Evolutionary conservation across 2,113 vertebrate genomes (phyloP).

Genomic region (Eleginops maclovinus): DNA sequence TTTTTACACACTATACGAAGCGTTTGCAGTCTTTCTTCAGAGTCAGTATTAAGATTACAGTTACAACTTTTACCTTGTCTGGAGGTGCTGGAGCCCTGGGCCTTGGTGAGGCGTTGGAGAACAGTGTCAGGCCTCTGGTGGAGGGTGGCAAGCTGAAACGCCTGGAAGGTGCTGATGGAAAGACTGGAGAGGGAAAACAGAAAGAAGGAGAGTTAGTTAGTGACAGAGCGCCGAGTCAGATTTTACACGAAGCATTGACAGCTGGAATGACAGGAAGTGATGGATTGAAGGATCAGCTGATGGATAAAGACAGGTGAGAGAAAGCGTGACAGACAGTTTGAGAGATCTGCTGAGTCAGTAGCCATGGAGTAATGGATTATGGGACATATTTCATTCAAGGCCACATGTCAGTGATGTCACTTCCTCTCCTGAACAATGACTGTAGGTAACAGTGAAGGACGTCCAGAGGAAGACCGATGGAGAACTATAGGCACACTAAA

Average conservation of each 20-base stretch:
- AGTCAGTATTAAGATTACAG: conserved; percentile 54
- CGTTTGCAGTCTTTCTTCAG: conserved; percentile 4
- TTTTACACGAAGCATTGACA: conserved; percentile 13
- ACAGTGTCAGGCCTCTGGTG: conserved; percentile 86
- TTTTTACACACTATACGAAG: conserved; percentile 12
- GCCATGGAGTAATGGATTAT: conserved; percentile 36
- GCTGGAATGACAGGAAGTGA: conserved; percentile 27
- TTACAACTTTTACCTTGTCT: conserved; percentile 69
- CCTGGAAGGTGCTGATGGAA: conserved; percentile 84
- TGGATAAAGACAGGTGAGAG: conserved; percentile 41
- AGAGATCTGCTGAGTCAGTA: conserved; percentile 50
- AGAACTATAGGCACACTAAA: neutral
- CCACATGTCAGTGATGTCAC: conserved; percentile 46
- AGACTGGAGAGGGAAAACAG: conserved; percentile 69
- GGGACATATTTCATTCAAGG: conserved; percentile 50
- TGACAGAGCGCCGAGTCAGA: conserved; percentile 26
- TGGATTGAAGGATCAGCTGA: conserved; percentile 35
- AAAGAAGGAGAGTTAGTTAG: conserved; percentile 15
- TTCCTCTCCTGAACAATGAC: conserved; percentile 55
- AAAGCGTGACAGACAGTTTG: conserved; percentile 13
- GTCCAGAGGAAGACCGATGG: conserved; percentile 26
- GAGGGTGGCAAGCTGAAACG: conserved; percentile 83
- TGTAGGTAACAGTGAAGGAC: conserved; percentile 33
- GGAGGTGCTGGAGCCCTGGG: conserved; percentile 58
- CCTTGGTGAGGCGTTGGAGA: conserved; percentile 74